Evolutionary conservation across 2,888 invertebrate genomes (phyloP).

Genomic region (Gari tellinella): DNA sequence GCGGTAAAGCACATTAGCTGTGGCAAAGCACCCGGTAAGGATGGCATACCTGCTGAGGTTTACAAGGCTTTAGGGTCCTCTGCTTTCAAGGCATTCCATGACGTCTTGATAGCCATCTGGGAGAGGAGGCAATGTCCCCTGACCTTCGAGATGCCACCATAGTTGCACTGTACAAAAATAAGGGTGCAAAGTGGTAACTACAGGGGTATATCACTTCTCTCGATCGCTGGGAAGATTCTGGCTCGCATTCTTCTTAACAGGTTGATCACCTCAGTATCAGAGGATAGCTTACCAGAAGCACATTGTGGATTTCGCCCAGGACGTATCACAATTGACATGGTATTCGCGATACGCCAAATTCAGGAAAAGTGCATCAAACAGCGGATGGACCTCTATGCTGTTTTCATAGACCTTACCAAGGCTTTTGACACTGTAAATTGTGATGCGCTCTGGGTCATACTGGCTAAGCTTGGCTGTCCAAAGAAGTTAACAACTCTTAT

Average conservation of each 20-base stretch:
- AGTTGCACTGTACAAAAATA: not conserved
- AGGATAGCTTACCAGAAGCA: not conserved
- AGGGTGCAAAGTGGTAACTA: not conserved
- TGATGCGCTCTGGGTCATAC: slow-evolving; percentile 1
- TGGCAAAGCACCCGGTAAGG: slow-evolving; percentile 30
- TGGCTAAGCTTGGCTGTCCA: not conserved
- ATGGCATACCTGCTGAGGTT: slow-evolving; percentile 34
- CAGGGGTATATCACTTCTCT: no score
- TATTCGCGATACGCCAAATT: not conserved
- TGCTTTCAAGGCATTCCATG: no score
- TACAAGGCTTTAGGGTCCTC: not conserved
- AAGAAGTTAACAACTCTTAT: slow-evolving; percentile 6
- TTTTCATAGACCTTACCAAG: slow-evolving; percentile 4
- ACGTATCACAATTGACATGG: not conserved
- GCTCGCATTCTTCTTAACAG: slow-evolving; percentile 4
- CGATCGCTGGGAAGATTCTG: slow-evolving; percentile 9
- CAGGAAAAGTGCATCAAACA: not conserved
- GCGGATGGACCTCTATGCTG: not conserved
- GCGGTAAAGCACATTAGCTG: slow-evolving; percentile 11
- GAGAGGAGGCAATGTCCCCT: no score
- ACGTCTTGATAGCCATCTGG: no score
- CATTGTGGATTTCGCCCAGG: slow-evolving; percentile 2
- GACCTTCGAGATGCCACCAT: no score
- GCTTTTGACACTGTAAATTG: not conserved
- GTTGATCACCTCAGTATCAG: not conserved